A percentile compares a stretch with the other conserved stretches of the same genome.
Evolutionary conservation across 2,888 invertebrate species (phyloP).

Genomic region (Euclidia mi): DNA sequence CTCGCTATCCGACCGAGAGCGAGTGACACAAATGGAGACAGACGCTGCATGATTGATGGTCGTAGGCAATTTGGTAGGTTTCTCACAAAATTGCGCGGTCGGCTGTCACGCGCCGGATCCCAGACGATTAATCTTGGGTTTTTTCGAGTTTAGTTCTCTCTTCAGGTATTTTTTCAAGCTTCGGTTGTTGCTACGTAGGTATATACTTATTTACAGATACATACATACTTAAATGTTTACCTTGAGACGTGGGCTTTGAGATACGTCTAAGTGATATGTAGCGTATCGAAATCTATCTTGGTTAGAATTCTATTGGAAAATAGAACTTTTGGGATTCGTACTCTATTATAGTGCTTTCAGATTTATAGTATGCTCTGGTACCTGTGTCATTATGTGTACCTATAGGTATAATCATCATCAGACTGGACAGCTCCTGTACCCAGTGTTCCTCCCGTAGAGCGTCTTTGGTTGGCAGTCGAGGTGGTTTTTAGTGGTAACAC

Average conservation of each 20-base stretch:
- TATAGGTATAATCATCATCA: no score
- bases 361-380: no score
- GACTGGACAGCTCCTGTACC: no score
- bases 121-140: constrained; percentile 50
- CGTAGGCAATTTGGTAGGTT: constrained; percentile 49
- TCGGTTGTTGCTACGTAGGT: constrained; percentile 8
- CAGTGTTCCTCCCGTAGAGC: no score
- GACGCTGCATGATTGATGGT: constrained; percentile 50
- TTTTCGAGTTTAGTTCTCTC: constrained; percentile 21
- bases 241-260: background rate
- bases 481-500: no score
- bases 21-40: constrained; percentile 39
- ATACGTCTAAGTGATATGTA: no score
- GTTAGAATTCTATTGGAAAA: no score
- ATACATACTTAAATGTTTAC: background rate
- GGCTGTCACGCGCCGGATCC: constrained; percentile 32
- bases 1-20: constrained; percentile 11
- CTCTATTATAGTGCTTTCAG: no score
- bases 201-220: background rate
- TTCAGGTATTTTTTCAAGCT: constrained; percentile 21
- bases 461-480: no score
- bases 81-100: constrained; percentile 47
- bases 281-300: no score
- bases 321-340: no score
- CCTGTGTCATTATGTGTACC: no score